Base-by-base conservation (phyloP, 2,888 invertebrate genomes). In the Pristionchus entomophagus region DNA sequence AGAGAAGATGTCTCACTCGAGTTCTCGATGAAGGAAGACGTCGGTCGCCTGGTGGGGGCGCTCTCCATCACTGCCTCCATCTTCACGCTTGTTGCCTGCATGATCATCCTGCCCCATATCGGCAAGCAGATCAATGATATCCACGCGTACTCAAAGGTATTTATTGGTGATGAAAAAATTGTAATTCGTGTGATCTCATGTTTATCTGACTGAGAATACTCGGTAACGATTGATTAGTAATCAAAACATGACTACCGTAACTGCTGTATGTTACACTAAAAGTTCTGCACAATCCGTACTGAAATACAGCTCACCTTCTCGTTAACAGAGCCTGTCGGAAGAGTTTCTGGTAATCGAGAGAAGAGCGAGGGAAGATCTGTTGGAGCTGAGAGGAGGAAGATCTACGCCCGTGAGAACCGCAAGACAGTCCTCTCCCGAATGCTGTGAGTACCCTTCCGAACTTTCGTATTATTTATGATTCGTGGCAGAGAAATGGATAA, bases 101-200 rank as follows among this genome's bases (percentile, higher is more conserved):
- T 84, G 65, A 65, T 32, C 38, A 41, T 84, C 32, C 83, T 84
- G 83, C 83, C 83, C 2, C 83, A 84, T 26, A 0, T 84, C 29
- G 65, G 65, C 41, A 84, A 84, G 65, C 62, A 65, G 49, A n/a
- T 84, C 65, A 65, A 26, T 35, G 83, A 84, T 49, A 84, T 84
- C 38, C 62, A 65, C 22, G 22, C 45, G 1, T 53, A 65, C 35
- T 84, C 83, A 1, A 84, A 65, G 83, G 83, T 84, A 73, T 17
- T 2, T 32, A 14, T 8, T 59, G 8, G n/a, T 26, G 8, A 6
- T 29, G 2, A 59, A 26, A 26, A 19, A 26, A 5, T 59, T 3
- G n/a, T 59, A 59, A 4, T 19, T 53, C 8, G 6, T 56, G 53
- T n/a, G 26, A 59, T 59, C 22, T 26, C 59, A 62, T 62, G 17